A percentile compares a stretch with the other conserved stretches of the same genome.
Evolutionary conservation across 2,888 invertebrate species (phyloP).

Genomic region (Monoplex corrugatus): DNA sequence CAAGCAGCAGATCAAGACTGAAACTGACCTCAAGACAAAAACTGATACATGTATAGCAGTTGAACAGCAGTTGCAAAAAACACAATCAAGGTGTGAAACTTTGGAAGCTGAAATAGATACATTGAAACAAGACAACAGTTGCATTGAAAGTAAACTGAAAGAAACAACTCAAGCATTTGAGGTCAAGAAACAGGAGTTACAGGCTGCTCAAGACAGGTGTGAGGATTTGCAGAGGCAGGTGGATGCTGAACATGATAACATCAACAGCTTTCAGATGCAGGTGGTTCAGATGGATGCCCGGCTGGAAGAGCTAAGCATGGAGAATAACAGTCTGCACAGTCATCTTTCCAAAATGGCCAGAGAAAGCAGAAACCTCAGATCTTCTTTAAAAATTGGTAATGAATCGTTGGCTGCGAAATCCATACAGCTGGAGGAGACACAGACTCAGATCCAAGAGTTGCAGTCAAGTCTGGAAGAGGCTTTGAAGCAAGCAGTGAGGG

Average conservation of each 20-base stretch:
- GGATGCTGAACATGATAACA: not conserved
- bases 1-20: not conserved
- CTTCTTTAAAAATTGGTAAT: not conserved
- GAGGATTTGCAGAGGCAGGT: not conserved
- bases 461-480: conserved; percentile 36
- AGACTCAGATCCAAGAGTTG: not conserved
- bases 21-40: conserved; percentile 2
- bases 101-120: not conserved
- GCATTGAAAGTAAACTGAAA: conserved; percentile 9
- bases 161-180: not conserved
- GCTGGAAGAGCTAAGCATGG: conserved; percentile 10
- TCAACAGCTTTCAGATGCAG: conserved; percentile 15
- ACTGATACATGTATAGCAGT: not conserved
- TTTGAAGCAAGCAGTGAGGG: conserved; percentile 17
- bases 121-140: conserved; percentile 4
- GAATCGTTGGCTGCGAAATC: not conserved
- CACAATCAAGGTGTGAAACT: not conserved
- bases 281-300: conserved; percentile 10
- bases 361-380: conserved; percentile 14
- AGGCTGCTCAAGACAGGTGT: not conserved
- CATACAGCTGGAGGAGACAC: not conserved
- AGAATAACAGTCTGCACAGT: conserved; percentile 34
- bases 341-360: not conserved
- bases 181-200: not conserved
- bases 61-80: not conserved